Evolutionary conservation across 2,888 invertebrate species (phyloP).

Genomic region (Polyommatus icarus): DNA sequence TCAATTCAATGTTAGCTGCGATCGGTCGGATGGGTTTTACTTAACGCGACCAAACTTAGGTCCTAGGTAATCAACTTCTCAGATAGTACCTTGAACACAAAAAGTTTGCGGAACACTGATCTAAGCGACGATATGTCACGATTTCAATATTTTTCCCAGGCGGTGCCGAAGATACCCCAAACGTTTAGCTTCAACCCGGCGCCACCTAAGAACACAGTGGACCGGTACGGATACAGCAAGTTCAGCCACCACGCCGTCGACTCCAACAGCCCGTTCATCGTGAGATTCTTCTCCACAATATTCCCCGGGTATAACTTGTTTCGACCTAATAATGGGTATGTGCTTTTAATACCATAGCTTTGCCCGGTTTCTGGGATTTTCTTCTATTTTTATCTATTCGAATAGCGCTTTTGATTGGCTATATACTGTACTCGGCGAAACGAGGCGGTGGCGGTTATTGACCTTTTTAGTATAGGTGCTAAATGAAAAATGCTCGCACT

Average conservation of each 20-base stretch:
- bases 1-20: too few relatives aligned
- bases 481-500: too few relatives aligned
- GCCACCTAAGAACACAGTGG: slow-evolving; percentile 43
- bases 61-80: background rate
- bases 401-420: too few relatives aligned
- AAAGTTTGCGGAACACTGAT: too few relatives aligned
- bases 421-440: too few relatives aligned
- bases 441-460: too few relatives aligned
- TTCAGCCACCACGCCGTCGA: slow-evolving; percentile 21
- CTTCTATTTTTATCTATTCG: too few relatives aligned
- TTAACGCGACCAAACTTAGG: too few relatives aligned
- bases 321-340: slow-evolving; percentile 4
- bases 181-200: slow-evolving; percentile 43
- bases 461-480: too few relatives aligned
- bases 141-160: slow-evolving; percentile 36
- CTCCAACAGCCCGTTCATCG: slow-evolving; percentile 36
- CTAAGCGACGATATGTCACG: background rate
- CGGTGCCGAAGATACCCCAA: slow-evolving; percentile 40
- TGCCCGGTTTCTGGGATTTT: background rate
- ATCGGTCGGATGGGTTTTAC: too few relatives aligned
- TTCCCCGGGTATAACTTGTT: slow-evolving; percentile 40
- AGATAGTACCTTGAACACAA: too few relatives aligned
- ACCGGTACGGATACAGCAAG: slow-evolving; percentile 45
- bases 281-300: slow-evolving; percentile 41
- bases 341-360: background rate